Base-by-base conservation (phyloP, 2,888 invertebrate genomes). In the Cryptosula pallasiana region DNA sequence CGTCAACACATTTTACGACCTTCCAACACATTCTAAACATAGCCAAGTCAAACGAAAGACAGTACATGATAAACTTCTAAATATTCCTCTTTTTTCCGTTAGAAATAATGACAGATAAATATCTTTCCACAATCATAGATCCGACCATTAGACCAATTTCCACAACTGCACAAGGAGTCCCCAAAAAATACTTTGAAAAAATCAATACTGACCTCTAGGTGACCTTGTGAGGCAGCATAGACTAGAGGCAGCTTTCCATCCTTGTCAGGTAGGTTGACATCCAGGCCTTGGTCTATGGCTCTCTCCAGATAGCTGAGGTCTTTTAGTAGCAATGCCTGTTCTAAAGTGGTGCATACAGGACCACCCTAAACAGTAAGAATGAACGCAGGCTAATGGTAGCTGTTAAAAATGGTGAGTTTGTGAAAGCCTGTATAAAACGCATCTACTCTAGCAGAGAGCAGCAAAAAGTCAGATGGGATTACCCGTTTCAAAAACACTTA, bases 191-290 rank as follows among this genome's bases (percentile, higher is more conserved):
- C n/a, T n/a, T n/a, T n/a, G n/a, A n/a, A n/a, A n/a, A n/a, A n/a
- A n/a, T n/a, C n/a, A n/a, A n/a, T n/a, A n/a, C 63, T 63, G 5
- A 63, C 63, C 63, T 63, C 63, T 63, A 63, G 32, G 3, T 63
- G 63, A 32, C 63, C 27, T 63, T 63, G 32, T 5, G 63, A 25
- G 13, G 63, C 25, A 29, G 63, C 63, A 13, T 29, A 32, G 5
- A 63, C 63, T 13, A 63, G 5, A 2, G 63, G 63, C 2, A 63
- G 13, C 9, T 13, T 16, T 5, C 63, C 63, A 3, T 63, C 63
- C 2, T n/a, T 9, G 9, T 20, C 27, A 13, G 63, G 29, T 32
- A 63, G 2, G n/a, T 63, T 63, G 3, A 63, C 27, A 32, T 63
- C 32, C 5, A 32, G 5, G 27, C 63, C 63, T 5, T 63, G 25